Percentiles rank a stretch among this genome's conserved stretches.
Evolutionary conservation across 2,113 vertebrate genomes (phyloP).

Genomic region (Corythornis cristatus): DNA sequence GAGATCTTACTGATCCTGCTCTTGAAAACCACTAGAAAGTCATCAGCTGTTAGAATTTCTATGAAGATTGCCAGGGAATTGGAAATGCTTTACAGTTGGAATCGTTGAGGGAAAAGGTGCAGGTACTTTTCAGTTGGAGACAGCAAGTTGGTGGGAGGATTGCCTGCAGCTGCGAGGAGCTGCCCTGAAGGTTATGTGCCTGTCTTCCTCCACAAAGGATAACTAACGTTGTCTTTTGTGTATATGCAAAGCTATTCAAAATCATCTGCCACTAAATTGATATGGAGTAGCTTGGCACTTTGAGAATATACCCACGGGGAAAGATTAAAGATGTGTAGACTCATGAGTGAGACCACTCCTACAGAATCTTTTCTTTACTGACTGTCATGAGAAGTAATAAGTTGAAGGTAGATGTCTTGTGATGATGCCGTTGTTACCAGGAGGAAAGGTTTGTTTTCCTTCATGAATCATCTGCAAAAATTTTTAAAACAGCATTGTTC

Average conservation of each 20-base stretch:
- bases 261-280: not conserved
- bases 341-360: slow-evolving; percentile 1
- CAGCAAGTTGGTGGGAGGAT: not conserved
- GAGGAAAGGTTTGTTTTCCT: slow-evolving; percentile 10
- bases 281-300: not conserved
- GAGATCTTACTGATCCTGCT: not conserved
- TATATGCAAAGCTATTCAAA: not conserved
- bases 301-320: not conserved
- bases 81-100: not conserved
- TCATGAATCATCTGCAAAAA: slow-evolving; percentile 31
- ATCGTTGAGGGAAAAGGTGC: not conserved
- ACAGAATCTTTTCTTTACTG: slow-evolving; percentile 7
- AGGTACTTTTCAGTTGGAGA: not conserved
- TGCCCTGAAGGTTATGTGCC: not conserved
- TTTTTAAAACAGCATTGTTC: slow-evolving; percentile 11
- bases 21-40: not conserved
- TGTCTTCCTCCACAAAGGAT: not conserved
- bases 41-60: not conserved
- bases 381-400: slow-evolving; percentile 5
- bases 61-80: not conserved
- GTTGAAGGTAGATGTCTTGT: not conserved
- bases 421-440: not conserved
- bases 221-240: not conserved
- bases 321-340: not conserved
- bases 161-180: not conserved